Percentiles rank a stretch among this genome's conserved stretches.
phyloP scores from a whole-genome alignment of 2,113 vertebrate species.

The Microtus pennsylvanicus region DNA sequence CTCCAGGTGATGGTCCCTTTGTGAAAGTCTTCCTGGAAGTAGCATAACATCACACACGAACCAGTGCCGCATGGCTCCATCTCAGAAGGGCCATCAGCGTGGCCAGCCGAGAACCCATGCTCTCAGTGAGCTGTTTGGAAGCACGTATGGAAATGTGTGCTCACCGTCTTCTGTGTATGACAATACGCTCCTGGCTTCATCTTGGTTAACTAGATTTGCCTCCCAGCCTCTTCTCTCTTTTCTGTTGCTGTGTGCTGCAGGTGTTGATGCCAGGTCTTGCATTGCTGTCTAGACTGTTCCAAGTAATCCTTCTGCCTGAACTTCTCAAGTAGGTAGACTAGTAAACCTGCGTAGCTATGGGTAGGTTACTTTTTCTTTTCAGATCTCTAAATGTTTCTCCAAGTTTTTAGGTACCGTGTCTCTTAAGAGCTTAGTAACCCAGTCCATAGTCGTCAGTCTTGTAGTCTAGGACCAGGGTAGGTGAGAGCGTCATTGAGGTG shows the following conservation, averaged over 20 bases:
- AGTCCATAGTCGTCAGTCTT: background rate
- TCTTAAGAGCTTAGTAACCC: background rate
- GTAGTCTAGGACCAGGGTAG: fast-evolving
- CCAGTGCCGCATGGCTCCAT: background rate
- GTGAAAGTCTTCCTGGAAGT: background rate
- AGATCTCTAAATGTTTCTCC: background rate
- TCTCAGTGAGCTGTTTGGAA: background rate
- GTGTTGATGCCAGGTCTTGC: background rate
- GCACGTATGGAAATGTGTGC: background rate
- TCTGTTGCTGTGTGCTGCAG: background rate
- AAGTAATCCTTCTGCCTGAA: background rate
- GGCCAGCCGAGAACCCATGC: background rate
- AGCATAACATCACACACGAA: background rate
- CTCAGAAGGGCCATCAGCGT: background rate
- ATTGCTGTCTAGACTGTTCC: background rate
- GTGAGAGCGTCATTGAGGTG: background rate
- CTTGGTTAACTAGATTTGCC: background rate
- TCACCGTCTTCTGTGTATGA: background rate
- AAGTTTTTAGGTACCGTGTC: background rate
- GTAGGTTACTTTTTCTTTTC: background rate
- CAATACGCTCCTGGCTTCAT: background rate
- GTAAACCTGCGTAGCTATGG: background rate
- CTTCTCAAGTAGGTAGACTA: background rate
- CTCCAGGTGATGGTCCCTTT: background rate
- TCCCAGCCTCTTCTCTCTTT: background rate